Evolutionary conservation across 1,140 invertebrate genomes (phyloP).

Genomic region (Chionoecetes opilio): DNA sequence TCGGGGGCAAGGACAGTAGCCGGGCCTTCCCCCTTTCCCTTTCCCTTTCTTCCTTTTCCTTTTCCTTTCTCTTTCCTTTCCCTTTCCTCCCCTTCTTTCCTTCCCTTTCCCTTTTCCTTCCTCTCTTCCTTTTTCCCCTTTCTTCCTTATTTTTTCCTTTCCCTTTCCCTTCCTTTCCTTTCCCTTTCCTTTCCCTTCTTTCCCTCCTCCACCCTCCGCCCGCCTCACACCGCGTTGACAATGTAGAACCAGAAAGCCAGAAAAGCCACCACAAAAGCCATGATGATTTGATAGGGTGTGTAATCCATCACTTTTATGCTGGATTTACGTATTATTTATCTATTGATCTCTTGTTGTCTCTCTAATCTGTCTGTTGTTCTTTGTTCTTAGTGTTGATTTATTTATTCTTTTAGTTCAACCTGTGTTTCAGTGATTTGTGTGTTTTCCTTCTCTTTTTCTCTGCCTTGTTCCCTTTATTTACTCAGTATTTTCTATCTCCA

Average conservation of each 20-base stretch:
- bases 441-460: too few relatives aligned
- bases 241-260: constrained; percentile 79
- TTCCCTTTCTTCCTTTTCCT: neutral
- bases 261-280: constrained; percentile 80
- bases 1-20: too few relatives aligned
- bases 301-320: constrained; percentile 77
- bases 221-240: constrained; percentile 51
- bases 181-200: neutral
- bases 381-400: too few relatives aligned
- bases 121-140: neutral
- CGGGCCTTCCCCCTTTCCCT: neutral
- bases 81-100: neutral
- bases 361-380: too few relatives aligned
- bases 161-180: neutral
- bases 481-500: too few relatives aligned
- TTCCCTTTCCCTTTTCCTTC: neutral
- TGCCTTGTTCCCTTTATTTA: too few relatives aligned
- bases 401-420: too few relatives aligned
- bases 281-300: constrained; percentile 78
- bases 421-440: too few relatives aligned
- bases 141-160: neutral
- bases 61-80: neutral
- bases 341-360: too few relatives aligned
- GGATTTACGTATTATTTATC: too few relatives aligned
- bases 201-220: neutral